phyloP scores from a whole-genome alignment of 2,113 vertebrate species.

The Oostethus manadensis region DNA sequence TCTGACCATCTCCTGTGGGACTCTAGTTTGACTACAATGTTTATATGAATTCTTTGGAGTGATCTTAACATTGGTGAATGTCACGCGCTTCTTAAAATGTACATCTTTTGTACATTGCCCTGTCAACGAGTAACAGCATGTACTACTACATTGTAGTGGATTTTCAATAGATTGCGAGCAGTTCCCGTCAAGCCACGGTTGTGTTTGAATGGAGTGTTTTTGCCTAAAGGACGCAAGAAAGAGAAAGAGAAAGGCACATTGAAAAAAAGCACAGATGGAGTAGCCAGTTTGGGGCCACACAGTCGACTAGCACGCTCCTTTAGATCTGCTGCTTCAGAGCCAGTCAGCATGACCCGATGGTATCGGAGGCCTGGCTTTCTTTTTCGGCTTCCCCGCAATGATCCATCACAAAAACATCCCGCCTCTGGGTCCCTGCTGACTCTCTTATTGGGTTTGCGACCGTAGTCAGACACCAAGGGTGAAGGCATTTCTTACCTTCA shows the following conservation, averaged over 20 bases:
- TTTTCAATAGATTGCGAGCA: too few species aligned
- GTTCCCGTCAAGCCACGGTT: too few species aligned
- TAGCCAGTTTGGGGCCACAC: slow-evolving; percentile 31
- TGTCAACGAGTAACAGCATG: neutral
- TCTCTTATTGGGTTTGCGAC: slow-evolving; percentile 36
- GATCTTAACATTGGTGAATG: too few species aligned
- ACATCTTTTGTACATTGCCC: neutral
- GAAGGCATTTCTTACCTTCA: slow-evolving; percentile 24
- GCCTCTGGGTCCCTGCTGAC: slow-evolving; percentile 28
- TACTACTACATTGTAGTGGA: too few species aligned
- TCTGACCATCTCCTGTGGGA: too few species aligned
- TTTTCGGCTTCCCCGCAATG: slow-evolving; percentile 10
- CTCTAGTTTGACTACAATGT: too few species aligned
- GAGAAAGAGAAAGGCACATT: slow-evolving; percentile 29
- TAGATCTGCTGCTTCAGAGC: slow-evolving; percentile 47
- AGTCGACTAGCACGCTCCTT: slow-evolving; percentile 10
- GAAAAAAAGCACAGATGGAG: slow-evolving; percentile 24
- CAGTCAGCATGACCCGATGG: slow-evolving; percentile 18
- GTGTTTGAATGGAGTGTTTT: too few species aligned
- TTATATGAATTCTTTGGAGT: too few species aligned
- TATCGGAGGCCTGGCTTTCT: slow-evolving; percentile 12
- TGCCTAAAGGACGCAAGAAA: too few species aligned
- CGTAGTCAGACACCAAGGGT: neutral
- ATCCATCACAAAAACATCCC: slow-evolving; percentile 44
- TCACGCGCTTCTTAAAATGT: too few species aligned